Evolutionary conservation across 37 sponge, comb jelly and placozoan genomes (phyloP).

Genomic region (Petrosia ficiformis): DNA sequence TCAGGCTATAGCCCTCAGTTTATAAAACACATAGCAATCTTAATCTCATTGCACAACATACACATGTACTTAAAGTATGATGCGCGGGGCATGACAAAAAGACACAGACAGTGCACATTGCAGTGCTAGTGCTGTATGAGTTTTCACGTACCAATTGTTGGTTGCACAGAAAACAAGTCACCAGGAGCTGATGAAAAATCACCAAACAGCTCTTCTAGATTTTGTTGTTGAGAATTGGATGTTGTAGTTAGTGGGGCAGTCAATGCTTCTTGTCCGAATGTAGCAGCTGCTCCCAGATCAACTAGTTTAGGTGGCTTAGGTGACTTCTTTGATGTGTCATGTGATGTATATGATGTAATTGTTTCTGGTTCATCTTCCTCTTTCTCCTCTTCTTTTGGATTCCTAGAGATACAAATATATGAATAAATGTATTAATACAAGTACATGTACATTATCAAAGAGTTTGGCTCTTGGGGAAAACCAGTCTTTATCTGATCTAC

Average conservation of each 20-base stretch:
- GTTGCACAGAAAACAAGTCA: slow-evolving; percentile 3
- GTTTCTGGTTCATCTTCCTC: background rate
- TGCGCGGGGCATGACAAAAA: too few relatives aligned
- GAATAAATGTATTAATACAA: background rate
- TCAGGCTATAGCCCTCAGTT: too few relatives aligned
- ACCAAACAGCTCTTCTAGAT: slow-evolving; percentile 26
- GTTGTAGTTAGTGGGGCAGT: too few relatives aligned
- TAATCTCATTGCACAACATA: too few relatives aligned
- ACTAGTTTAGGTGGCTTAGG: slow-evolving; percentile 73
- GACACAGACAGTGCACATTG: background rate
- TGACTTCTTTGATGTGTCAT: slow-evolving; percentile 38
- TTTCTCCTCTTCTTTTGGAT: too few relatives aligned
- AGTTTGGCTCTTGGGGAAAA: too few relatives aligned
- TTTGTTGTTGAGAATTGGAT: background rate
- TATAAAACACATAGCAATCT: too few relatives aligned
- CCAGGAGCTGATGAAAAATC: slow-evolving; percentile 27
- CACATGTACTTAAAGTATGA: too few relatives aligned
- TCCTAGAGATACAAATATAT: too few relatives aligned
- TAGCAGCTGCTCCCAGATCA: slow-evolving; percentile 76
- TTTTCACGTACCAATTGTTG: background rate
- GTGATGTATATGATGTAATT: background rate
- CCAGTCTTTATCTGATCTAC: too few relatives aligned
- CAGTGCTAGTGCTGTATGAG: slow-evolving; percentile 13
- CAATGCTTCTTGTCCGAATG: too few relatives aligned
- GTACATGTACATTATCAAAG: slow-evolving; percentile 3